Percentiles rank a stretch among this genome's conserved stretches.
Evolutionary conservation across 2,797 vertebrate genomes (phyloP).

Genomic region (Babyrousa celebensis): DNA sequence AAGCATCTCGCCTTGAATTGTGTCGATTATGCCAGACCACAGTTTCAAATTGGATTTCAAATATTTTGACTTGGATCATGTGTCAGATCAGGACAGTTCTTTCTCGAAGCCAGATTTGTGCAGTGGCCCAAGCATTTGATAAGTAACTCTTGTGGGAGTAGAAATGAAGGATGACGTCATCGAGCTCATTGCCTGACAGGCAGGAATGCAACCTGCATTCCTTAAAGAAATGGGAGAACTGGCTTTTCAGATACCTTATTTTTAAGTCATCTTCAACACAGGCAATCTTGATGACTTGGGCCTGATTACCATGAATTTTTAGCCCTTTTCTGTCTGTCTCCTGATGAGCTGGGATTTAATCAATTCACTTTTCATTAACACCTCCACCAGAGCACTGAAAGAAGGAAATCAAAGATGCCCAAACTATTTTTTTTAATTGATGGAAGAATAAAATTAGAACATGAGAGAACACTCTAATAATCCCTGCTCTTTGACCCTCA

Average conservation of each 20-base stretch:
- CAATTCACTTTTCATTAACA: conserved; percentile 56
- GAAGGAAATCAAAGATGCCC: neutral
- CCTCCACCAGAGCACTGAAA: neutral
- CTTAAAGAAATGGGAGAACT: neutral
- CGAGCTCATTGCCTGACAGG: neutral
- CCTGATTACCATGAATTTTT: conserved; percentile 13
- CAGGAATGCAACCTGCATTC: neutral
- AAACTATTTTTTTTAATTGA: neutral
- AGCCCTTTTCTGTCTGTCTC: conserved; percentile 27
- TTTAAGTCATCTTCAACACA: neutral
- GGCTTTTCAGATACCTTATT: conserved; percentile 31
- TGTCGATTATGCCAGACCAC: neutral
- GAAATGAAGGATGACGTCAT: neutral
- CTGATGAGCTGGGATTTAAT: conserved; percentile 37
- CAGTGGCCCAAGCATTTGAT: neutral
- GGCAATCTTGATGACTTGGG: neutral
- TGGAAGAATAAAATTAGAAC: conserved; percentile 45
- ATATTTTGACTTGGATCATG: conserved; percentile 34
- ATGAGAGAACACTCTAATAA: neutral
- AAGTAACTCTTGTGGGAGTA: neutral
- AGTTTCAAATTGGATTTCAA: conserved; percentile 42
- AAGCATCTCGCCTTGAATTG: neutral
- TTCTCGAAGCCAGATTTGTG: conserved; percentile 44
- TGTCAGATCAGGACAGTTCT: conserved; percentile 31
- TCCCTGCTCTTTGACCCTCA: neutral